Base-by-base conservation (phyloP, 2,888 invertebrate genomes). In the Temnothorax unifasciatus region DNA sequence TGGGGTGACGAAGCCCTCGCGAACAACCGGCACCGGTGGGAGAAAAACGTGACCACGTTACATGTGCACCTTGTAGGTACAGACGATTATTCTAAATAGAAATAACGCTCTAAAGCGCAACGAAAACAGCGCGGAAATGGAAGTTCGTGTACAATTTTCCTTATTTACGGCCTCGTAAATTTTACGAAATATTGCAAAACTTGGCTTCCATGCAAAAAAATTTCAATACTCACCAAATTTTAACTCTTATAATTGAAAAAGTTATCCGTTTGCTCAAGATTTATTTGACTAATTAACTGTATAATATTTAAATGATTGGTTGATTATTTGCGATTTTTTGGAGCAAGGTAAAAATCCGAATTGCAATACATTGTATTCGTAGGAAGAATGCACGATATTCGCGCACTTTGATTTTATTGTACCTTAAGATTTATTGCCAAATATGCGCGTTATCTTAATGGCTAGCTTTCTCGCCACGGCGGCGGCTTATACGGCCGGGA, bases 1-100 rank as follows among this genome's bases (percentile, higher is more conserved):
- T 87, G 86, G 87, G 90, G 88, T 89, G 90, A 90, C 88, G 90
- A 89, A 92, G 89, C 89, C 87, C 87, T 84, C 90, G 89, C 91
- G 90, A 88, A 86, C 87, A 89, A 86, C 86, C 87, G 87, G 86
- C 89, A 86, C 87, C 87, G 50, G 82, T 83, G 84, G 83, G 87
- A 87, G 89, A 91, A 91, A 91, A 92, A 90, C 88, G 69, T 90
- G 87, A 88, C 88, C 87, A 73, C 68, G 79, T 50, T 76, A 85
- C 77, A 71, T 75, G 69, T 84, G 57, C 86, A 59, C 38, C 69
- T 38, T 69, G 69, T 47, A n/a, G n/a, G n/a, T n/a, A 47, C 6
- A 29, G 6, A 34, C 13, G 69, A 59, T 69, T 34, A 38, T 61
- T 61, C 21, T 34, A 18, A 38, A 59, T 47, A 61, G 50, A 81